These are phyloP conservation scores for Gouania willdenowi DNA, from an alignment of 2,797 vertebrate species.

Conservation along the genomic window DNA sequence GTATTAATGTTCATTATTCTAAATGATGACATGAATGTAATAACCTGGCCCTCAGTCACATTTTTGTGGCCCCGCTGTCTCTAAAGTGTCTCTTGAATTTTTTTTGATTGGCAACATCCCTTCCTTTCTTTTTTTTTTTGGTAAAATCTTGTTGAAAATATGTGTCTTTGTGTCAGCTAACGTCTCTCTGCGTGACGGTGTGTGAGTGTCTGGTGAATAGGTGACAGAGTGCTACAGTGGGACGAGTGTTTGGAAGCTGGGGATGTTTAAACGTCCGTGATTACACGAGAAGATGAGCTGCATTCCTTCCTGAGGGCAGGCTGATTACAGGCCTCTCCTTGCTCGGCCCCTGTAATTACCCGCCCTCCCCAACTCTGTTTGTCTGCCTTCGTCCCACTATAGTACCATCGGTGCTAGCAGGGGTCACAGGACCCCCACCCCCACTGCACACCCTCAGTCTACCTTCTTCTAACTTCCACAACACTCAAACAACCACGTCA, in stretches of 20 bases:
- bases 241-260: constrained; percentile 70
- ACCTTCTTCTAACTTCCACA: constrained; percentile 43
- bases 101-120: constrained; percentile 24
- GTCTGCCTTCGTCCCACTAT: constrained; percentile 41
- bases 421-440: constrained; percentile 5
- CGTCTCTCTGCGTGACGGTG: constrained; percentile 6
- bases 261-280: constrained; percentile 79
- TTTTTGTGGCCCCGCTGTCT: too few relatives aligned
- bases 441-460: constrained; percentile 43
- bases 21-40: too few relatives aligned
- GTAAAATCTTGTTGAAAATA: constrained; percentile 23
- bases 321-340: constrained; percentile 80
- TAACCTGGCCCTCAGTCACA: too few relatives aligned
- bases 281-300: constrained; percentile 83
- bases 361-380: constrained; percentile 32
- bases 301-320: constrained; percentile 82
- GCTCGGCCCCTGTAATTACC: constrained; percentile 78
- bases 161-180: constrained; percentile 14
- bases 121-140: constrained; percentile 24
- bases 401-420: constrained; percentile 12
- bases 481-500: constrained; percentile 34
- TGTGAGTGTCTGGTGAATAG: constrained; percentile 35
- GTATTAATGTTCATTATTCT: too few relatives aligned
- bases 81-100: constrained; percentile 4
- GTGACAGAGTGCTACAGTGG: constrained; percentile 65